phyloP scores from a whole-genome alignment of 2,888 invertebrate species.

The Entomobrya proxima region DNA sequence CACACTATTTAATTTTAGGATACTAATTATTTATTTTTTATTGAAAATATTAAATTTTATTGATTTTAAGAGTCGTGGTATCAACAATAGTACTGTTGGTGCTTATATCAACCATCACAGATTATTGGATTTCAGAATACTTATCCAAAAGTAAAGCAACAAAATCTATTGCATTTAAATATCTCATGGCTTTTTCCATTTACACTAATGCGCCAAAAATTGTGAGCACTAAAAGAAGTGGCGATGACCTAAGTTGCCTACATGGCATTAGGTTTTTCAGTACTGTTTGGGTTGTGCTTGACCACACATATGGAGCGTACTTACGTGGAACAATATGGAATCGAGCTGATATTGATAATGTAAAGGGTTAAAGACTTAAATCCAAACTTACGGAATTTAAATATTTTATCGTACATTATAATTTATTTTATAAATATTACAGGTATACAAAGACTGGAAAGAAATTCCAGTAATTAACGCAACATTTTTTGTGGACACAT shows the following conservation, averaged over 20 bases:
- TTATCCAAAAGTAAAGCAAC: too few relatives aligned
- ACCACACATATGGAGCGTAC: constrained; percentile 83
- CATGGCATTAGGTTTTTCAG: constrained; percentile 84
- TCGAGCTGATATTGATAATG: constrained; percentile 81
- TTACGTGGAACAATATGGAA: constrained; percentile 79
- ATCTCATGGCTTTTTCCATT: constrained; percentile 82
- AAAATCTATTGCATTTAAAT: constrained; percentile 34
- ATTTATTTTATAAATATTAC: not conserved
- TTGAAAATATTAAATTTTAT: too few relatives aligned
- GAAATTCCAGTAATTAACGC: constrained; percentile 79
- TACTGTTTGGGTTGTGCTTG: constrained; percentile 82
- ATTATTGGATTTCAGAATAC: too few relatives aligned
- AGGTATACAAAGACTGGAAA: not conserved
- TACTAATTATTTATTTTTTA: too few relatives aligned
- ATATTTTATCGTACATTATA: not conserved
- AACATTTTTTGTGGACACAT: constrained; percentile 83
- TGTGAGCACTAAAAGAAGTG: constrained; percentile 79
- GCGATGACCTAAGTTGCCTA: constrained; percentile 82
- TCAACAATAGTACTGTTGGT: too few relatives aligned
- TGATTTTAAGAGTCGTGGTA: too few relatives aligned
- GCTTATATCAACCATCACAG: too few relatives aligned
- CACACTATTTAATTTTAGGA: too few relatives aligned
- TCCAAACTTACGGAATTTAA: not conserved
- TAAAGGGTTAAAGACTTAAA: constrained; percentile 74
- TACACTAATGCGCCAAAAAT: constrained; percentile 82